Percentiles rank a stretch among this genome's conserved stretches.
Evolutionary conservation across 2,797 vertebrate genomes (phyloP).

Genomic region (Chelon labrosus): DNA sequence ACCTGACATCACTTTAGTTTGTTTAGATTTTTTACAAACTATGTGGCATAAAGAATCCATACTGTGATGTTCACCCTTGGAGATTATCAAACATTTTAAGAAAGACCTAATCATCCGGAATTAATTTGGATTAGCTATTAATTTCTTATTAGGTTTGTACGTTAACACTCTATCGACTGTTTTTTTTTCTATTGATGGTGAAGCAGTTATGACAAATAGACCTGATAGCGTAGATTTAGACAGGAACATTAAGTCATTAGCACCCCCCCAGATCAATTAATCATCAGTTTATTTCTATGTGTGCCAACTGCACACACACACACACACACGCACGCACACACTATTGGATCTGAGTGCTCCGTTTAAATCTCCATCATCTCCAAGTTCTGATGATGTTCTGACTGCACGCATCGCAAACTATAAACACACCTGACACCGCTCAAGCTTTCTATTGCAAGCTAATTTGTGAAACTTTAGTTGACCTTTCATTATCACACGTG

Average conservation of each 20-base stretch:
- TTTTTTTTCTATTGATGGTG: conserved; percentile 1
- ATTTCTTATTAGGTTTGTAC: background rate
- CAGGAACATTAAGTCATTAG: conserved; percentile 19
- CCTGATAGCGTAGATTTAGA: conserved; percentile 1
- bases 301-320: conserved; percentile 15
- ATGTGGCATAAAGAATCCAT: background rate
- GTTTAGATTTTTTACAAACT: background rate
- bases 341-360: background rate
- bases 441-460: background rate
- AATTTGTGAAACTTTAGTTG: background rate
- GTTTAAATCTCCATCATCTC: background rate
- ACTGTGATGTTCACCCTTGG: background rate
- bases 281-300: conserved; percentile 13
- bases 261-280: conserved; percentile 18
- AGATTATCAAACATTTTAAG: background rate
- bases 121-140: background rate
- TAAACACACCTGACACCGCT: conserved; percentile 14
- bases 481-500: background rate
- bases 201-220: conserved; percentile 18
- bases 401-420: background rate
- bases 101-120: background rate
- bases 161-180: conserved; percentile 1
- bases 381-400: background rate
- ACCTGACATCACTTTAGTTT: background rate
- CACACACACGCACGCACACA: conserved; percentile 15